phyloP scores from a whole-genome alignment of 64 coral and sea anemone genomes.

The Astreopora myriophthalma region DNA sequence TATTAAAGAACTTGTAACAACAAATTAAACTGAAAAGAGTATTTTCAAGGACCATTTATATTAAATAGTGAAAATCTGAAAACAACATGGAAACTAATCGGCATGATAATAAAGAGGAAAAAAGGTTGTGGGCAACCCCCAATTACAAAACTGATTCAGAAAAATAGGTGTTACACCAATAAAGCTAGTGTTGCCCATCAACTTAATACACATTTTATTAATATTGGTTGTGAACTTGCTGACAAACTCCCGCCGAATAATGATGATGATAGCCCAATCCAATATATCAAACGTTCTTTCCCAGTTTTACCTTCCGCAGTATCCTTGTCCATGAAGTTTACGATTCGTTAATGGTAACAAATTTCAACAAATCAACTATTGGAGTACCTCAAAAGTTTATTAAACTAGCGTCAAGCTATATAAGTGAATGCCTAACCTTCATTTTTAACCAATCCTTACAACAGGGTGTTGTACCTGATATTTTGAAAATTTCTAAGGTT shows the following conservation, averaged over 20 bases:
- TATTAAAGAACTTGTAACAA: not conserved
- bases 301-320: constrained; percentile 31
- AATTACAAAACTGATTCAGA: constrained; percentile 57
- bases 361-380: constrained; percentile 21
- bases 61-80: constrained; percentile 42
- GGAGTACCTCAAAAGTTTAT: constrained; percentile 32
- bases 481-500: constrained; percentile 8
- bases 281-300: constrained; percentile 20
- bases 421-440: constrained; percentile 35
- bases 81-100: constrained; percentile 47
- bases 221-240: constrained; percentile 43
- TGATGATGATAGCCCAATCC: constrained; percentile 9
- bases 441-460: constrained; percentile 16
- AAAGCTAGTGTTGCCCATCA: not conserved
- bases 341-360: constrained; percentile 33
- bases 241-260: constrained; percentile 35
- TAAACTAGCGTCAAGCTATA: constrained; percentile 38
- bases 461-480: not conserved
- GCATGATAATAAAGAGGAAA: constrained; percentile 38
- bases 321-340: constrained; percentile 57
- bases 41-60: constrained; percentile 15
- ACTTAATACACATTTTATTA: constrained; percentile 56
- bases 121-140: constrained; percentile 5
- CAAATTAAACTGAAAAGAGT: not conserved
- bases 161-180: constrained; percentile 30